Evolutionary conservation across 2,888 invertebrate species (phyloP).

Genomic region (Leptinotarsa tumamoca): DNA sequence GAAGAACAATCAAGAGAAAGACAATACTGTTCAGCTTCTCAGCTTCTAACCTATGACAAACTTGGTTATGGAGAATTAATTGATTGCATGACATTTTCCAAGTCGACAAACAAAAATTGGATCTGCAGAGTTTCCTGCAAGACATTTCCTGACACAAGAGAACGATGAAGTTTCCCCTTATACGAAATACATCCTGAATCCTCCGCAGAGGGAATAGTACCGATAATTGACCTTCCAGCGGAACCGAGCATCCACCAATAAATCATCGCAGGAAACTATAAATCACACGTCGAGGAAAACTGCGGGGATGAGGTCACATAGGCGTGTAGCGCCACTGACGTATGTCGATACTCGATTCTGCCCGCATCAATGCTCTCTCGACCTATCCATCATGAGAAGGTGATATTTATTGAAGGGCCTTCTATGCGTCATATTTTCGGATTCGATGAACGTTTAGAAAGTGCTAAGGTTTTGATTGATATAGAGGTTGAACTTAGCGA

Average conservation of each 20-base stretch:
- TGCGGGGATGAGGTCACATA: conserved; percentile 17
- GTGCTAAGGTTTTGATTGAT: conserved; percentile 16
- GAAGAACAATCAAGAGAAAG: too few relatives aligned
- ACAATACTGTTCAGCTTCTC: too few relatives aligned
- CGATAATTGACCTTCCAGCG: conserved; percentile 20
- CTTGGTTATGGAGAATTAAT: too few relatives aligned
- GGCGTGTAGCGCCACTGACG: conserved; percentile 28
- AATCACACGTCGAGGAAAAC: conserved; percentile 18
- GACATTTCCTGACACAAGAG: background rate
- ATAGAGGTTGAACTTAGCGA: conserved; percentile 9
- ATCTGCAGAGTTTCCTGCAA: background rate
- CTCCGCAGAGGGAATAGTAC: background rate
- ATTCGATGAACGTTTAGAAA: conserved; percentile 18
- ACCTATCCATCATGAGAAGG: conserved; percentile 44
- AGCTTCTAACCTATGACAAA: too few relatives aligned
- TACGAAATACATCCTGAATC: background rate
- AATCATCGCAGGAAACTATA: conserved; percentile 25
- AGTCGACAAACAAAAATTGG: background rate
- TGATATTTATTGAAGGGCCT: conserved; percentile 44
- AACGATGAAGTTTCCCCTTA: background rate
- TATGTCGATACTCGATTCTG: conserved; percentile 40
- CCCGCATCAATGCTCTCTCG: conserved; percentile 32
- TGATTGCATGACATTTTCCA: background rate
- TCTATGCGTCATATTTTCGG: conserved; percentile 29
- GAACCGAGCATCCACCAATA: conserved; percentile 21